Conservation (phyloP, 2,888 invertebrate genomes). For the Drosophila quasianomalipes region DNA sequence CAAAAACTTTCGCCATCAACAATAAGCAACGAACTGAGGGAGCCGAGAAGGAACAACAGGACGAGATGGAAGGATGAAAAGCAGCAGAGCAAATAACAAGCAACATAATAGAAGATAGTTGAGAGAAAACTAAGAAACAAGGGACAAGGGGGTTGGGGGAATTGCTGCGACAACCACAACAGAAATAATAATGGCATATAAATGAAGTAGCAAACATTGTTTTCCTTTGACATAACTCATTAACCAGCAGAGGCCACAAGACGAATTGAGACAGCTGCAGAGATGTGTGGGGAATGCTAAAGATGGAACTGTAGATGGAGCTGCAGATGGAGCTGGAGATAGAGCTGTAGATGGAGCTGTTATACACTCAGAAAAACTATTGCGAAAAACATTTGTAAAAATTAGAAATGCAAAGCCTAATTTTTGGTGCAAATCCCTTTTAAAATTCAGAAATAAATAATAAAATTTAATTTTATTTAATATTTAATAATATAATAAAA, state of each 20-base stretch:
- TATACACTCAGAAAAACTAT: background rate
- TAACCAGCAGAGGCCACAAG: conserved; percentile 73
- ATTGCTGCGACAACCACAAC: conserved; percentile 61
- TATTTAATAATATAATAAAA: no score
- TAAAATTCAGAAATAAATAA: no score
- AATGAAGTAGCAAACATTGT: conserved; percentile 83
- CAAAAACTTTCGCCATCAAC: conserved; percentile 74
- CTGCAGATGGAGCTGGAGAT: background rate
- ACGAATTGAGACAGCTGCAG: conserved; percentile 43
- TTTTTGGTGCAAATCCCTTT: no score
- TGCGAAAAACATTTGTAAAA: no score
- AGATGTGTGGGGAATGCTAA: background rate
- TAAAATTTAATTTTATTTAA: no score
- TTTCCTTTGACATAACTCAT: conserved; percentile 85
- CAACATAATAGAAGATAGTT: conserved; percentile 68
- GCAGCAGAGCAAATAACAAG: conserved; percentile 71
- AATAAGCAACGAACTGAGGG: conserved; percentile 41
- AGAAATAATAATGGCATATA: conserved; percentile 80
- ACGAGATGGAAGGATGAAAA: conserved; percentile 14
- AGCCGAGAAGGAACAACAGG: conserved; percentile 10
- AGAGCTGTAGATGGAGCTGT: background rate
- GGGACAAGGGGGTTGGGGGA: conserved; percentile 8
- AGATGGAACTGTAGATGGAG: conserved; percentile 4
- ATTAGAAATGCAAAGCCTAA: no score
- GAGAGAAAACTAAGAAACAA: conserved; percentile 63